phyloP scores from a whole-genome alignment of 2,888 invertebrate species.

The Aporophyla nigra region DNA sequence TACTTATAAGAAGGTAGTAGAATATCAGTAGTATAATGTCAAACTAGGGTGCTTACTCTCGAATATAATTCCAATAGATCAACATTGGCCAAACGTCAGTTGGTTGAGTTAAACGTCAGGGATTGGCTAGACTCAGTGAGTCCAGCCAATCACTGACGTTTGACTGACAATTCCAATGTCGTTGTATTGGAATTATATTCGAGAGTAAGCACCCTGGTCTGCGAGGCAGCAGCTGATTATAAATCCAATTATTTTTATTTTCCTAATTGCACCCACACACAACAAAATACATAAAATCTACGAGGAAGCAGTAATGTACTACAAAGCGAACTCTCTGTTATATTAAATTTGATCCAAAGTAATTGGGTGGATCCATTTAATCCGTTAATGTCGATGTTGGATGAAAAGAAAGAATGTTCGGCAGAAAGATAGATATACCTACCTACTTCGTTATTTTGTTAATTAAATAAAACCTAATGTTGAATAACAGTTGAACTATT shows the following conservation, averaged over 20 bases:
- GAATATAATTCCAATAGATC: too few relatives aligned
- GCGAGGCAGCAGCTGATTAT: neutral
- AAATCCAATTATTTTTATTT: neutral
- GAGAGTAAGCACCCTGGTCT: too few relatives aligned
- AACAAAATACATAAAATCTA: neutral
- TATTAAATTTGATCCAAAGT: conserved; percentile 46
- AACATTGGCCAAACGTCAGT: too few relatives aligned
- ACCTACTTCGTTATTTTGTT: conserved; percentile 13
- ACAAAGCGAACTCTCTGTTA: conserved; percentile 17
- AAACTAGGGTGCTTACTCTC: too few relatives aligned
- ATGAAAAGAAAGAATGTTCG: conserved; percentile 22
- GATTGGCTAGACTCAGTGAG: too few relatives aligned
- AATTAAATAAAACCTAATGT: conserved; percentile 20
- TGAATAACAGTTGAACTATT: conserved; percentile 5
- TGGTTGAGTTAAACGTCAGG: too few relatives aligned
- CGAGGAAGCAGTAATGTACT: neutral
- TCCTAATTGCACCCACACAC: neutral
- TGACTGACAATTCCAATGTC: too few relatives aligned
- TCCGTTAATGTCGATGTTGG: conserved; percentile 27
- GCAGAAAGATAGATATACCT: conserved; percentile 1
- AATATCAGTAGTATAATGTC: neutral
- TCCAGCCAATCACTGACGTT: too few relatives aligned
- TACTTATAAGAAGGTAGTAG: neutral
- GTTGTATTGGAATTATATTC: too few relatives aligned
- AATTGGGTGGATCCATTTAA: conserved; percentile 55